phyloP scores from a whole-genome alignment of 1,140 invertebrate species.

The Caerostris extrusa region DNA sequence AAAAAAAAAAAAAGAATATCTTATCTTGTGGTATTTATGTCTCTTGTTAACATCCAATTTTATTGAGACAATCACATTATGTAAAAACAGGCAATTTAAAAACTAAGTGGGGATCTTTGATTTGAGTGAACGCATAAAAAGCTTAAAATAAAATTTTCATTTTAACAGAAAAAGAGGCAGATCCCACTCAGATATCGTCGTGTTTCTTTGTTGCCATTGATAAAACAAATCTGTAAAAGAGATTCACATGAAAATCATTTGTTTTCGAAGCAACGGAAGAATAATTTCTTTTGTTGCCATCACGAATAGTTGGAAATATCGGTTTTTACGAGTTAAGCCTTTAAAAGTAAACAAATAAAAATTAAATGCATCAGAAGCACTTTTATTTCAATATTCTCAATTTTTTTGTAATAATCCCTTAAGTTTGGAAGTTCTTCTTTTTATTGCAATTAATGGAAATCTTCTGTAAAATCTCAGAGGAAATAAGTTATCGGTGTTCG shows the following conservation, averaged over 20 bases:
- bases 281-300: slow-evolving; percentile 39
- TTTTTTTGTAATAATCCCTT: neutral
- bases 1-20: neutral
- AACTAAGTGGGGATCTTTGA: no score
- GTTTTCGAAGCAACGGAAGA: neutral
- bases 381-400: slow-evolving; percentile 32
- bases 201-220: slow-evolving; percentile 40
- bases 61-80: neutral
- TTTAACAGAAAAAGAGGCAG: slow-evolving; percentile 44
- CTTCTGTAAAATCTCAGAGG: neutral
- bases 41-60: slow-evolving; percentile 14
- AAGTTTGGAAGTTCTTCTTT: neutral
- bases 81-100: neutral
- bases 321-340: neutral
- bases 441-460: neutral
- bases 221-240: slow-evolving; percentile 59
- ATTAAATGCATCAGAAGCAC: slow-evolving; percentile 9
- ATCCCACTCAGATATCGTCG: slow-evolving; percentile 5
- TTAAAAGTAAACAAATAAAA: slow-evolving; percentile 12
- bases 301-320: neutral
- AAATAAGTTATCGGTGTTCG: neutral
- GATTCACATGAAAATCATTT: slow-evolving; percentile 46
- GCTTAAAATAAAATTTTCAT: slow-evolving; percentile 26
- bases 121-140: no score
- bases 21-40: slow-evolving; percentile 8